Evolutionary conservation across 1,140 invertebrate genomes (phyloP).

Genomic region (Nilaparvata lugens): DNA sequence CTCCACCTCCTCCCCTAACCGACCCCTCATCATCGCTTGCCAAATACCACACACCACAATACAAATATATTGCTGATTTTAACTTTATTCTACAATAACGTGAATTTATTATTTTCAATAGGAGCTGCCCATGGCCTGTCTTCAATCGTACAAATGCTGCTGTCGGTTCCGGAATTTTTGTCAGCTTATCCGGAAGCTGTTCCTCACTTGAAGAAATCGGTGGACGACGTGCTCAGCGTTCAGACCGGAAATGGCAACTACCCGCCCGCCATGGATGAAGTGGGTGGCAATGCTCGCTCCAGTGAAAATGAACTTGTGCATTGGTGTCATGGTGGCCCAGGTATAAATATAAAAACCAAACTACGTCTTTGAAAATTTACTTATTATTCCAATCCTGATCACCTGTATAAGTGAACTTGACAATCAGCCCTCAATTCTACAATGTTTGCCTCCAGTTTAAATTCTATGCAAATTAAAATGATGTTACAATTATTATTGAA

Average conservation of each 20-base stretch:
- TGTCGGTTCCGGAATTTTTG: constrained; percentile 55
- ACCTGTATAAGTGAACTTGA: too few relatives aligned
- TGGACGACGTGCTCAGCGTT: constrained; percentile 52
- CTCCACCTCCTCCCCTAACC: too few relatives aligned
- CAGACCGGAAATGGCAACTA: constrained; percentile 66
- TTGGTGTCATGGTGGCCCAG: constrained; percentile 82
- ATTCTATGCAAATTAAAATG: too few relatives aligned
- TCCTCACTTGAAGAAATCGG: constrained; percentile 40
- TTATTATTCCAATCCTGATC: too few relatives aligned
- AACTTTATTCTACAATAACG: constrained; percentile 5
- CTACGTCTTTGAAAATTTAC: too few relatives aligned
- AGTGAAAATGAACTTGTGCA: constrained; percentile 57
- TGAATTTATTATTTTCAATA: constrained; percentile 22
- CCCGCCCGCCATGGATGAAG: constrained; percentile 64
- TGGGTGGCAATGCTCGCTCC: constrained; percentile 33
- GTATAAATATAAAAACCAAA: constrained; percentile 27
- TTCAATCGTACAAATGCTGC: constrained; percentile 50
- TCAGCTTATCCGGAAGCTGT: constrained; percentile 41
- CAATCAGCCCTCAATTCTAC: too few relatives aligned
- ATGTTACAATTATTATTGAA: too few relatives aligned
- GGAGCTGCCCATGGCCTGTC: constrained; percentile 71
- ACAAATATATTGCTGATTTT: too few relatives aligned
- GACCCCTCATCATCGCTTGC: too few relatives aligned
- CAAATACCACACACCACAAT: too few relatives aligned
- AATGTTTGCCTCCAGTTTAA: too few relatives aligned